Base-by-base conservation (phyloP, 2,113 vertebrate species). In the Triplophysa dalaica region DNA sequence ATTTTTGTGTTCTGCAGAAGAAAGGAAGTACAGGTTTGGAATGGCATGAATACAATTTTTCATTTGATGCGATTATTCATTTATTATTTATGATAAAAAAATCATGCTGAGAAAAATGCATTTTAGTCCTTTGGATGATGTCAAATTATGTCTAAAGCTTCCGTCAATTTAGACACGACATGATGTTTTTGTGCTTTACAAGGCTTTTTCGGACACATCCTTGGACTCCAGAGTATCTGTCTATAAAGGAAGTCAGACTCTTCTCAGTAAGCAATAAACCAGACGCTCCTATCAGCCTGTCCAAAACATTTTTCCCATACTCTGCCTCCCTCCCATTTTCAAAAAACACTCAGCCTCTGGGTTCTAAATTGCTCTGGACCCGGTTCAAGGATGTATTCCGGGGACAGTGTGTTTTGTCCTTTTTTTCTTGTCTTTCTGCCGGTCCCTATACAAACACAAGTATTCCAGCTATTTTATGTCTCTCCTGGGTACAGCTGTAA, bases 341-440 rank as follows among this genome's bases (percentile, higher is more conserved):
- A 85, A 83, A 60, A 81, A 81, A 81, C 63, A 83, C 72, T 62
- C 38, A 58, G 73, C 73, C n/a, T 45, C 74, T 75, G 78, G 64
- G 54, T 64, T 74, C 38, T 56, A 81, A 38, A 56, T 66, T 67
- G 65, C 65, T 70, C 72, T 86, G 89, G 85, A 91, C 89, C 83
- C 86, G 87, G 89, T 91, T 91, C 89, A 92, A 90, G 89, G 87
- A 87, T 91, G 88, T 92, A 91, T 91, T 92, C 89, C 91, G 88
- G 88, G 69, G 89, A 91, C 88, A 90, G 84, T 78, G 66, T 76
- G 58, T 83, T 83, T 82, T 64, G 64, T 64, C 69, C 45, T 79
- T 75, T 45, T 60, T 76, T 75, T 66, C 72, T 64, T 33, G 75
- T 87, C 86, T 87, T 86, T 88, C 85, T 83, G 70, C 78, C 60